phyloP scores from a whole-genome alignment of 1,140 invertebrate genomes.

The Magallana angulata region DNA sequence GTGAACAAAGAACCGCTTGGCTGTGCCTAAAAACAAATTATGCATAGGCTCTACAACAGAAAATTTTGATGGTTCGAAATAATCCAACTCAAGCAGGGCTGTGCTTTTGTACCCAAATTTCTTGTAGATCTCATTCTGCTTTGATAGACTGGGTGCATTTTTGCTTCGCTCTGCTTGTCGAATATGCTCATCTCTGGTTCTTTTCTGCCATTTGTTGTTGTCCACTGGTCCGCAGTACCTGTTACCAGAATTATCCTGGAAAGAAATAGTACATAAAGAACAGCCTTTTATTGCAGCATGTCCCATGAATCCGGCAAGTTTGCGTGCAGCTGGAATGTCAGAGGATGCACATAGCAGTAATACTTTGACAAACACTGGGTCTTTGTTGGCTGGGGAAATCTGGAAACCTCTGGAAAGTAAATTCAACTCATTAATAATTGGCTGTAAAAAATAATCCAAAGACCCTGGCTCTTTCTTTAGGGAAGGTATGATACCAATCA shows the following conservation, averaged over 20 bases:
- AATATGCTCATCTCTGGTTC: constrained; percentile 27
- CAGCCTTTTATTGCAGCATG: constrained; percentile 37
- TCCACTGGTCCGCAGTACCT: constrained; percentile 39
- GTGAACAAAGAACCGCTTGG: neutral
- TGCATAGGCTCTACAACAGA: constrained; percentile 42
- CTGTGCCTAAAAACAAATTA: constrained; percentile 39
- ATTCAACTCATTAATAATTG: constrained; percentile 38
- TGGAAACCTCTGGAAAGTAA: constrained; percentile 22
- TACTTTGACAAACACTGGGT: constrained; percentile 7
- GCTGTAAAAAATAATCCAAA: constrained; percentile 28
- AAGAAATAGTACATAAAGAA: constrained; percentile 29
- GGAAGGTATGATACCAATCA: constrained; percentile 38
- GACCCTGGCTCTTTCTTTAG: constrained; percentile 20
- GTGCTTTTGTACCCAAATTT: constrained; percentile 18
- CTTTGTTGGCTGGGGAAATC: neutral
- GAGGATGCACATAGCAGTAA: constrained; percentile 30
- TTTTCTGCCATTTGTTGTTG: neutral
- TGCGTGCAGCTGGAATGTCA: constrained; percentile 22
- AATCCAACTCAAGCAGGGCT: constrained; percentile 19
- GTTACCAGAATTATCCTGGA: constrained; percentile 20
- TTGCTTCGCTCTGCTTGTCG: neutral
- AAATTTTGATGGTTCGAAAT: constrained; percentile 31
- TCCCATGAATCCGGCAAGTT: constrained; percentile 29
- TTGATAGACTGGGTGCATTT: neutral
- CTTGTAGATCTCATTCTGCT: constrained; percentile 25